phyloP scores from a whole-genome alignment of 2,888 invertebrate species.

The Chalcosyrphus nemorum region DNA sequence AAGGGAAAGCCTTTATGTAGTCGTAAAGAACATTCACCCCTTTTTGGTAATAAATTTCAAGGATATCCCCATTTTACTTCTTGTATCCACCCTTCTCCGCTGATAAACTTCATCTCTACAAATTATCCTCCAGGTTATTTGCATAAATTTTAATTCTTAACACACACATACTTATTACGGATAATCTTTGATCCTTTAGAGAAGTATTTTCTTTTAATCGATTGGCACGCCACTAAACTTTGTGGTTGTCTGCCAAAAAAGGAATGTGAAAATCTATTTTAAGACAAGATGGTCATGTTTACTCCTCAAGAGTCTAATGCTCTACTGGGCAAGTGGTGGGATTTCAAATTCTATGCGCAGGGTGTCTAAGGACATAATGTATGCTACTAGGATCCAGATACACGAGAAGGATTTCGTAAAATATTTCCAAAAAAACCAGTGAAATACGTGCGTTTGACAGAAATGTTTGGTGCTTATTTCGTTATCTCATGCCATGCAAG shows the following conservation, averaged over 20 bases:
- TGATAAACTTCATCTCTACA: neutral
- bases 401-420: neutral
- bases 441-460: neutral
- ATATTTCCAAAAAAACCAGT: neutral
- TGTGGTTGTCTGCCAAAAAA: neutral
- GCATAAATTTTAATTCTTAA: neutral
- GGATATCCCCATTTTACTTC: too few relatives aligned
- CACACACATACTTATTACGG: neutral
- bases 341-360: neutral
- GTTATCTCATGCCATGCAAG: neutral
- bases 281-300: neutral
- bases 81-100: neutral
- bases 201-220: neutral
- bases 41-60: too few relatives aligned
- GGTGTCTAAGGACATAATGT: constrained; percentile 3
- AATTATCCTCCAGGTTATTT: neutral
- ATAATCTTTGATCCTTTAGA: neutral
- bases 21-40: too few relatives aligned
- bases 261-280: too few relatives aligned
- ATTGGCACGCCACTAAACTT: neutral
- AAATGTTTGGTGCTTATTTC: constrained; percentile 1
- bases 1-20: too few relatives aligned
- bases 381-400: neutral
- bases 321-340: neutral
- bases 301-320: neutral